Conservation (phyloP, 2,888 invertebrate genomes). For the Melipona bicolor region DNA sequence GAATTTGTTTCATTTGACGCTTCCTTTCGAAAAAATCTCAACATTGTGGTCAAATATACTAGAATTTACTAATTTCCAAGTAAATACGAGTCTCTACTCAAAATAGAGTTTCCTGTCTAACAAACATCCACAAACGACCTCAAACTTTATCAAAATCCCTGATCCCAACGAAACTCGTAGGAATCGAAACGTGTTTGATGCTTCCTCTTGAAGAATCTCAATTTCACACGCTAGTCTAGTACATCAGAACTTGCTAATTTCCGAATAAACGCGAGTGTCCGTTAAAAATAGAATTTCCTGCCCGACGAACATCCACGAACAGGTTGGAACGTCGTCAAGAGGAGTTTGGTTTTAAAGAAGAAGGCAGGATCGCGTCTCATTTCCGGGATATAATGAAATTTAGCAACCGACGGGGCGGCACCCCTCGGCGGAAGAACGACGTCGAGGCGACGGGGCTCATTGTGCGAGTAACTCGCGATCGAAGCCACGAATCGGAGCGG, state of each 20-base stretch:
- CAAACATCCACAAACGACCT: neutral
- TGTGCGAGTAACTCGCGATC: conserved; percentile 60
- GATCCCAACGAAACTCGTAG: no score
- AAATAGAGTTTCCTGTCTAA: neutral
- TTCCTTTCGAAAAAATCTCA: no score
- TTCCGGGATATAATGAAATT: conserved; percentile 61
- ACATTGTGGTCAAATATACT: neutral
- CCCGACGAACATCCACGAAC: neutral
- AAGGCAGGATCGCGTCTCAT: conserved; percentile 38
- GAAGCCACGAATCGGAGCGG: conserved; percentile 51
- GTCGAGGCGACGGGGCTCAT: conserved; percentile 44
- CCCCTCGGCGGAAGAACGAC: conserved; percentile 13
- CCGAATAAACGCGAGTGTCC: neutral
- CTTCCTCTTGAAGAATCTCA: no score
- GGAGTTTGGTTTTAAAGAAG: conserved; percentile 1
- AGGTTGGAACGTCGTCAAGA: neutral
- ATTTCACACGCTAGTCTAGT: no score
- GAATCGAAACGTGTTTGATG: no score
- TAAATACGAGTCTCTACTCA: no score
- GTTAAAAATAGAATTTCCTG: no score
- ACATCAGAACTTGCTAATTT: neutral
- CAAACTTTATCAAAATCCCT: neutral
- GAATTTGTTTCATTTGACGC: no score
- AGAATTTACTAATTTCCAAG: neutral
- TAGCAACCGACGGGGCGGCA: conserved; percentile 14